These are phyloP conservation scores for Sebastes goodei DNA, from an alignment of 2,797 vertebrate genomes.

Conservation along the genomic window DNA sequence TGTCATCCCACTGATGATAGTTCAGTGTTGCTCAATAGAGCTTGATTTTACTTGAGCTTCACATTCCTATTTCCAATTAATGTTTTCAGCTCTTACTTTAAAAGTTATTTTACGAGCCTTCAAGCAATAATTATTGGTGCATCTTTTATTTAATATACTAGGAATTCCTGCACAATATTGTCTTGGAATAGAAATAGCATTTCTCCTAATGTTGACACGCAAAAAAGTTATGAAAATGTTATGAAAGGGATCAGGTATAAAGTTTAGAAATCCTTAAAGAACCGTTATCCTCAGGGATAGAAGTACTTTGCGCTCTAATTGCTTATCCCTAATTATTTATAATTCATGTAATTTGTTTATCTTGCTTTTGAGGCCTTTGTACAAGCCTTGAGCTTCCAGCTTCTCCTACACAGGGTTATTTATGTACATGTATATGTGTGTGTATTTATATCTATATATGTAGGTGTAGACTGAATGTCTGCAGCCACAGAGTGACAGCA, in stretches of 20 bases:
- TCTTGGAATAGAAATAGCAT: neutral
- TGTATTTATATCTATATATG: neutral
- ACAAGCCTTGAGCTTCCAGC: neutral
- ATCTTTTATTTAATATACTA: neutral
- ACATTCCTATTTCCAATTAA: neutral
- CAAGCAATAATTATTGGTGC: neutral
- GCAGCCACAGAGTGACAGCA: neutral
- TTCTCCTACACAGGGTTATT: neutral
- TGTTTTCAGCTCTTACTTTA: neutral
- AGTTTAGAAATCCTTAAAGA: neutral
- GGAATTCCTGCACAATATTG: neutral
- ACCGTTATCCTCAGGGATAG: neutral
- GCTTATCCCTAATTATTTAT: neutral
- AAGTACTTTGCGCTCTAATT: neutral
- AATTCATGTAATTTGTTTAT: neutral
- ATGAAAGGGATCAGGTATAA: neutral
- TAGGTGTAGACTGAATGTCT: neutral
- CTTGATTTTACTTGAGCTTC: neutral
- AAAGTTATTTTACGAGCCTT: neutral
- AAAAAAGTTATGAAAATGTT: neutral
- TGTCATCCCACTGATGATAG: neutral
- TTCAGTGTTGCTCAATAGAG: neutral
- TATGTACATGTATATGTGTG: neutral
- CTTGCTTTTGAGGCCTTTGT: neutral
- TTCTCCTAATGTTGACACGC: neutral